Conservation (phyloP, 2,888 invertebrate species). For the Hermaeophaga mercurialis region DNA sequence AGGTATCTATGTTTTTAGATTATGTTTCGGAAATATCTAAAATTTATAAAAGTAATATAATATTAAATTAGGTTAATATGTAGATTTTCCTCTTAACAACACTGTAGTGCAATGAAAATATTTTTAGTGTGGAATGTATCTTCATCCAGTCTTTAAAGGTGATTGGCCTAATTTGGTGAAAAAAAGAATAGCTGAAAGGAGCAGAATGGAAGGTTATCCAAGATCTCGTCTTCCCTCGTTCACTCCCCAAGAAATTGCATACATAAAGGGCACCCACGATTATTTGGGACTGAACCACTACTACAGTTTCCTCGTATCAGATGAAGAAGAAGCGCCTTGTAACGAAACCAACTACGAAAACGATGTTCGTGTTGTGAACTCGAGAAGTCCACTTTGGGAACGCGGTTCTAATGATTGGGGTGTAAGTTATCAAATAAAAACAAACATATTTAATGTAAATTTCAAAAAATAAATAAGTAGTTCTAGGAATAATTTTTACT, state of each 20-base stretch:
- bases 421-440: slow-evolving; percentile 2
- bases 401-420: slow-evolving; percentile 11
- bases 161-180: slow-evolving; percentile 72
- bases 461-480: no score
- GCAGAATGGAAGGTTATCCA: slow-evolving; percentile 54
- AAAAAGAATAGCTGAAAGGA: slow-evolving; percentile 62
- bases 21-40: no score
- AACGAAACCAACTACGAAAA: slow-evolving; percentile 18
- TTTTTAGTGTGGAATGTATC: slow-evolving; percentile 38
- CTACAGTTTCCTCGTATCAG: slow-evolving; percentile 61
- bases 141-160: slow-evolving; percentile 66
- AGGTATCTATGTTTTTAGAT: no score
- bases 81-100: no score
- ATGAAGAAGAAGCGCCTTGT: slow-evolving; percentile 20
- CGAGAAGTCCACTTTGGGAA: slow-evolving; percentile 21
- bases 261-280: slow-evolving; percentile 68
- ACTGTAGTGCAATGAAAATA: no score
- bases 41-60: no score
- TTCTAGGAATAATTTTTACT: no score
- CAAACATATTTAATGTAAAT: neutral
- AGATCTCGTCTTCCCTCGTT: slow-evolving; percentile 68
- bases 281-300: slow-evolving; percentile 78
- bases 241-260: slow-evolving; percentile 63
- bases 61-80: no score
- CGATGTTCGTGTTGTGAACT: slow-evolving; percentile 17